Percentiles rank a stretch among this genome's conserved stretches.
Conservation (phyloP, 2,888 invertebrate genomes). For the Megastigmus dorsalis region DNA sequence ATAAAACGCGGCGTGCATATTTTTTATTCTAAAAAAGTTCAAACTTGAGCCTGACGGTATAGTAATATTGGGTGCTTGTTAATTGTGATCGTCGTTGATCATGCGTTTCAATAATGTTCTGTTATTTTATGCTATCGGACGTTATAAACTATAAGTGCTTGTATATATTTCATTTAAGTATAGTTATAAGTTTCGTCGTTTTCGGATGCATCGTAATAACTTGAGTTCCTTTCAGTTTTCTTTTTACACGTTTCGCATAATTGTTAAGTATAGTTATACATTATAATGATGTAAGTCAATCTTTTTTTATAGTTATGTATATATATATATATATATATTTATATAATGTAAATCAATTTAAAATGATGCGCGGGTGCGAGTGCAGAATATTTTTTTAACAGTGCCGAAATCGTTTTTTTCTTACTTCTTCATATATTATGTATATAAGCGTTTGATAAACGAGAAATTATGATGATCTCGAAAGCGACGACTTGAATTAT, state of each 20-base stretch:
- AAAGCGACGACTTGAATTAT: no score
- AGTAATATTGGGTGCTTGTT: no score
- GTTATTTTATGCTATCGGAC: conserved; percentile 20
- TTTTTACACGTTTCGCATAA: no score
- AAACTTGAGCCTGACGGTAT: no score
- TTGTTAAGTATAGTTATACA: no score
- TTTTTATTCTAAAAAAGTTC: no score
- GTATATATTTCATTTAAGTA: conserved; percentile 2
- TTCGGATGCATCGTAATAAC: conserved; percentile 25
- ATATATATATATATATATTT: neutral
- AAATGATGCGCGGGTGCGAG: conserved; percentile 5
- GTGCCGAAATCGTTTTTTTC: conserved; percentile 16
- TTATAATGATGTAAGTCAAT: neutral
- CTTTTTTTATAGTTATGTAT: neutral
- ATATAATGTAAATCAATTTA: conserved; percentile 5
- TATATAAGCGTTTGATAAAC: conserved; percentile 3
- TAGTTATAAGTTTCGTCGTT: conserved; percentile 25
- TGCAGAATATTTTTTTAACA: conserved; percentile 26
- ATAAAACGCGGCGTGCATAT: no score
- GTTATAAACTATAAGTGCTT: neutral
- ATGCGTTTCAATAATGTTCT: no score
- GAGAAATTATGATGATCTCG: conserved; percentile 31
- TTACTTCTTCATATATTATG: no score
- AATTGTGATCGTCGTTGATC: no score
- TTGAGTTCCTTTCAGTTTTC: no score